Evolutionary conservation across 2,113 vertebrate genomes (phyloP).

Genomic region (Sinocyclocheilus maitianheensis): DNA sequence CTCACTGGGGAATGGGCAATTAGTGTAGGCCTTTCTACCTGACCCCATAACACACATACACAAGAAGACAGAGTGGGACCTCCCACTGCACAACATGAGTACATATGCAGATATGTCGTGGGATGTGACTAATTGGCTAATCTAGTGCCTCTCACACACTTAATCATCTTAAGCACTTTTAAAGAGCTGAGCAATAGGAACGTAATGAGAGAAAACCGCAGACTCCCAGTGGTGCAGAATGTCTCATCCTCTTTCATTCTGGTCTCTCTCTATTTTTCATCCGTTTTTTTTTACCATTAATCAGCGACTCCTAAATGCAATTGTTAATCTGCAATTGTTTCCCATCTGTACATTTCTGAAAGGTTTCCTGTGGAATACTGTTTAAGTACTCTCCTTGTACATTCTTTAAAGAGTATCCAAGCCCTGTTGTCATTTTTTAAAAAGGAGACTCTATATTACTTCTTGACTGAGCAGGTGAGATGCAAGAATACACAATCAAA

Average conservation of each 20-base stretch:
- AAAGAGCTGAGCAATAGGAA: slow-evolving; percentile 41
- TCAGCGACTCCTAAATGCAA: slow-evolving; percentile 9
- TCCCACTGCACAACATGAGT: slow-evolving; percentile 31
- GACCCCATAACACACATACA: slow-evolving; percentile 41
- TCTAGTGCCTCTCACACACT: slow-evolving; percentile 41
- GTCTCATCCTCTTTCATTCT: not conserved
- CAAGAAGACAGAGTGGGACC: slow-evolving; percentile 34
- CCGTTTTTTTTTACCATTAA: not conserved
- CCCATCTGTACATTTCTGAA: slow-evolving; percentile 25
- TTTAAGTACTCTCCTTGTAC: not conserved
- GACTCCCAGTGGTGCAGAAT: slow-evolving; percentile 35
- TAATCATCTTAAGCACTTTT: slow-evolving; percentile 54
- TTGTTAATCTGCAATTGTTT: slow-evolving; percentile 9
- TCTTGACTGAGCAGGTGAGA: not conserved
- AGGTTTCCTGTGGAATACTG: not conserved
- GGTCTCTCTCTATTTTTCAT: not conserved
- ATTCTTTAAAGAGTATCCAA: not conserved
- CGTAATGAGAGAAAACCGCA: slow-evolving; percentile 44
- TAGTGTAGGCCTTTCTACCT: slow-evolving; percentile 48
- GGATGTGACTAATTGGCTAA: slow-evolving; percentile 51
- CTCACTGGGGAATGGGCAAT: slow-evolving; percentile 46
- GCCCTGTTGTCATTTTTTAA: not conserved
- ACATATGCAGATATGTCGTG: slow-evolving; percentile 41
- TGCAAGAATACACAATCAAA: not conserved
- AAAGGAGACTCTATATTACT: not conserved